phyloP scores from a whole-genome alignment of 2,113 vertebrate species.

The Hystrix cristata region DNA sequence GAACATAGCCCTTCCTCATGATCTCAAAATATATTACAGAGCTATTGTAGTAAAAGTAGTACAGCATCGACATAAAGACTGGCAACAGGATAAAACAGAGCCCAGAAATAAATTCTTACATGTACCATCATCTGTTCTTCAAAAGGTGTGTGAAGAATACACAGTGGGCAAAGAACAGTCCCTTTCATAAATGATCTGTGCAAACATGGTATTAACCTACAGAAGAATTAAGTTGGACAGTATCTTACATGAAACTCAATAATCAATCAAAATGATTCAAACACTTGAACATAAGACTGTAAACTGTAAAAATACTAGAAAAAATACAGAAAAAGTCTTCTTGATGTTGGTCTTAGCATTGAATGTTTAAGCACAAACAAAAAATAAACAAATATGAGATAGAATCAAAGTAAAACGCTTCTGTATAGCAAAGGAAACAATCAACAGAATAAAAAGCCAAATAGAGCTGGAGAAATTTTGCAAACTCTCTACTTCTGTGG shows the following conservation, averaged over 20 bases:
- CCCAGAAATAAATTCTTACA: not conserved
- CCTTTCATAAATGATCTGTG: not conserved
- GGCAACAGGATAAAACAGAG: not conserved
- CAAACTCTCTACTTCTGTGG: not conserved
- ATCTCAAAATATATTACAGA: constrained; percentile 12
- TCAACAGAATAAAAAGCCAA: not conserved
- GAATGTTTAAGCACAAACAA: not conserved
- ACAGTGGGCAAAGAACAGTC: not conserved
- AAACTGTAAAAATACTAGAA: not conserved
- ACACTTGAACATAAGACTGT: not conserved
- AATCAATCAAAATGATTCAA: not conserved
- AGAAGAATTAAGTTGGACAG: not conserved
- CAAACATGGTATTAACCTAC: not conserved
- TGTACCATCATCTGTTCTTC: not conserved
- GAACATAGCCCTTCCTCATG: not conserved
- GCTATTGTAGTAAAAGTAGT: not conserved
- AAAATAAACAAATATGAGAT: not conserved
- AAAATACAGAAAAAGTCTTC: not conserved
- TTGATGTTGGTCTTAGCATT: not conserved
- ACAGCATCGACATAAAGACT: not conserved
- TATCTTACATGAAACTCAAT: not conserved
- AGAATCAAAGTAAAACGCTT: not conserved
- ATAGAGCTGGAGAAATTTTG: not conserved
- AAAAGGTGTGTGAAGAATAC: not conserved
- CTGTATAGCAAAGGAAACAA: not conserved